Conservation (phyloP, 2,113 vertebrate species). For the Scartelaos histophorus region DNA sequence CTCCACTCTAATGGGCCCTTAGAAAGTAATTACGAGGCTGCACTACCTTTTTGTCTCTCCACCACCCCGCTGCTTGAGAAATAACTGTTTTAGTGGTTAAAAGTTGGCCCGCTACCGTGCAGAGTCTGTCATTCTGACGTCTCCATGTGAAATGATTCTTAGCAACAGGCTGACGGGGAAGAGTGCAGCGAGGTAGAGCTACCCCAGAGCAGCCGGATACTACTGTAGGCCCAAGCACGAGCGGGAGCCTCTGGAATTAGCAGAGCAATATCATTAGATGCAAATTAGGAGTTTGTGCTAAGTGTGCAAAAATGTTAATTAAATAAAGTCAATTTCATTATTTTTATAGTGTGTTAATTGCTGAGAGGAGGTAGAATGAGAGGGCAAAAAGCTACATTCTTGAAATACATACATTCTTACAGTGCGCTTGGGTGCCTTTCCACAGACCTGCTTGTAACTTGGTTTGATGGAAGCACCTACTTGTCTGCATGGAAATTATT, state of each 20-base stretch:
- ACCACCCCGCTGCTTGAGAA: conserved; percentile 9
- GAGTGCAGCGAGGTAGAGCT: background rate
- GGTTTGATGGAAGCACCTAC: background rate
- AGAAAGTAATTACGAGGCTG: conserved; percentile 13
- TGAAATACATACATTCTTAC: background rate
- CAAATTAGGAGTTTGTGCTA: too few relatives aligned
- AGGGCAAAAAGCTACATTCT: too few relatives aligned
- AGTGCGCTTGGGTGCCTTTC: background rate
- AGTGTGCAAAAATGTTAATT: too few relatives aligned
- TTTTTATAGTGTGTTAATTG: too few relatives aligned
- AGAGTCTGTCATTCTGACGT: conserved; percentile 11
- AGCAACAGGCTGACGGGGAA: conserved; percentile 10
- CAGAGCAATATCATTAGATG: background rate
- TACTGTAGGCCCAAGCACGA: too few relatives aligned
- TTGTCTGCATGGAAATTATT: background rate
- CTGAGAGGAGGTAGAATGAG: too few relatives aligned
- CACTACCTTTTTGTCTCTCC: conserved; percentile 10
- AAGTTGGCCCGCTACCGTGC: conserved; percentile 9
- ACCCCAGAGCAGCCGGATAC: background rate
- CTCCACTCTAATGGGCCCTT: conserved; percentile 12
- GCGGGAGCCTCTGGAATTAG: background rate
- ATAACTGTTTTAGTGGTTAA: conserved; percentile 14
- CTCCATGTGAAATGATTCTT: conserved; percentile 8
- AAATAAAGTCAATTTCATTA: too few relatives aligned
- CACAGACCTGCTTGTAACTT: background rate